phyloP scores from a whole-genome alignment of 2,113 vertebrate genomes.

The Oncorhynchus tshawytscha region DNA sequence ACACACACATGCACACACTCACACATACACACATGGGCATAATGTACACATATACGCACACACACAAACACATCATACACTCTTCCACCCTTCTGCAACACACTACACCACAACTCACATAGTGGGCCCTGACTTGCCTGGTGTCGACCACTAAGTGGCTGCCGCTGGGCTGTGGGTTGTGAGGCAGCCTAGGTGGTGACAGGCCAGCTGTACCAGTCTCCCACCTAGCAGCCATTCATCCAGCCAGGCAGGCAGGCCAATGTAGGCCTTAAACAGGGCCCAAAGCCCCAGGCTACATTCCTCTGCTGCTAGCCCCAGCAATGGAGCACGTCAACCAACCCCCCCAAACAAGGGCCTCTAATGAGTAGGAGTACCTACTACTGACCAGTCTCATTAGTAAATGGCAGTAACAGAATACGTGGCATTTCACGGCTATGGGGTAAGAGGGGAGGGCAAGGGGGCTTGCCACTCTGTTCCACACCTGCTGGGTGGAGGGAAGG shows the following conservation, averaged over 20 bases:
- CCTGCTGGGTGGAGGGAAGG: neutral
- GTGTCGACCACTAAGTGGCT: conserved; percentile 7
- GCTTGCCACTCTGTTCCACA: neutral
- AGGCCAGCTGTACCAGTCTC: neutral
- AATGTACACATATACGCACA: neutral
- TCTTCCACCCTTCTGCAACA: neutral
- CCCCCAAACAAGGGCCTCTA: neutral
- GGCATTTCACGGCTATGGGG: neutral
- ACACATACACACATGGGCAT: too few relatives aligned
- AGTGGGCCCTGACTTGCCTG: neutral
- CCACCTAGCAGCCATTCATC: neutral
- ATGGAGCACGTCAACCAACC: neutral
- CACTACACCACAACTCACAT: neutral
- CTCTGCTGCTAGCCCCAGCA: conserved; percentile 3
- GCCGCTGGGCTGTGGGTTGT: conserved; percentile 3
- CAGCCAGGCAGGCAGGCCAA: neutral
- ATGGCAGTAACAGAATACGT: neutral
- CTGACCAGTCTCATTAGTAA: neutral
- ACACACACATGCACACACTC: neutral
- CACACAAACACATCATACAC: conserved; percentile 5
- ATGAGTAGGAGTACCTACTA: neutral
- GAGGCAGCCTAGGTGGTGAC: conserved; percentile 2
- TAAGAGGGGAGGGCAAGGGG: neutral
- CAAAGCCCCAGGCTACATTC: conserved; percentile 11
- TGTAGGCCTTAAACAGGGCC: neutral